Conservation (phyloP, 1,140 invertebrate species). For the Drosophila bocki region DNA sequence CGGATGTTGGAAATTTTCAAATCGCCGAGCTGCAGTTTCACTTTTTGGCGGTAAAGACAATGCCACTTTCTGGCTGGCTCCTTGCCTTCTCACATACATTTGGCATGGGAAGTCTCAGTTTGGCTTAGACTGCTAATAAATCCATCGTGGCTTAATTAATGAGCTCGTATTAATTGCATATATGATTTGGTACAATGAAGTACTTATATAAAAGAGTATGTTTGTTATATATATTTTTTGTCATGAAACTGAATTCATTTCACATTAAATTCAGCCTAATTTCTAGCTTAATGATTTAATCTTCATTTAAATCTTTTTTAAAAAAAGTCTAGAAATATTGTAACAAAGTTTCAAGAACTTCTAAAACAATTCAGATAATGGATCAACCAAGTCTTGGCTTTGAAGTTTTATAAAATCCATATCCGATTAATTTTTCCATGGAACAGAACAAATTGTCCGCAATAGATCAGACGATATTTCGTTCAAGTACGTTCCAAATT, state of each 20-base stretch:
- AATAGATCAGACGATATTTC: too few species aligned
- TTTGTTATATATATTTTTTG: background rate
- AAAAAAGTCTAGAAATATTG: background rate
- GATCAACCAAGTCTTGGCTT: background rate
- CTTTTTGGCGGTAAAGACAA: slow-evolving; percentile 26
- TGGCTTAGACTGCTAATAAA: background rate
- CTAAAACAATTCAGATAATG: background rate
- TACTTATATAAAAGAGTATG: background rate
- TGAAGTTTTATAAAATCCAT: background rate
- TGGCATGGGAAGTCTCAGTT: slow-evolving; percentile 1
- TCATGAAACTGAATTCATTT: background rate
- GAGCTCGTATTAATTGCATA: slow-evolving; percentile 2
- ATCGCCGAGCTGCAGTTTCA: slow-evolving; percentile 18
- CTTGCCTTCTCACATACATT: slow-evolving; percentile 16
- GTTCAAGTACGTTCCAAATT: background rate
- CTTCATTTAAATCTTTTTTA: background rate
- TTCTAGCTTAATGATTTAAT: background rate
- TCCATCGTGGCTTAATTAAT: slow-evolving; percentile 12
- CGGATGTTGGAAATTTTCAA: slow-evolving; percentile 25
- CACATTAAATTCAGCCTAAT: background rate
- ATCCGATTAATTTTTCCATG: background rate
- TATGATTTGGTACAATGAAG: background rate
- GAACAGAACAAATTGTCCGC: background rate
- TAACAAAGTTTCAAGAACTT: background rate
- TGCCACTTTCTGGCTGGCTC: background rate